These are phyloP conservation scores for Paradisaea rubra DNA, from an alignment of 2,113 vertebrate species.

Conservation along the genomic window DNA sequence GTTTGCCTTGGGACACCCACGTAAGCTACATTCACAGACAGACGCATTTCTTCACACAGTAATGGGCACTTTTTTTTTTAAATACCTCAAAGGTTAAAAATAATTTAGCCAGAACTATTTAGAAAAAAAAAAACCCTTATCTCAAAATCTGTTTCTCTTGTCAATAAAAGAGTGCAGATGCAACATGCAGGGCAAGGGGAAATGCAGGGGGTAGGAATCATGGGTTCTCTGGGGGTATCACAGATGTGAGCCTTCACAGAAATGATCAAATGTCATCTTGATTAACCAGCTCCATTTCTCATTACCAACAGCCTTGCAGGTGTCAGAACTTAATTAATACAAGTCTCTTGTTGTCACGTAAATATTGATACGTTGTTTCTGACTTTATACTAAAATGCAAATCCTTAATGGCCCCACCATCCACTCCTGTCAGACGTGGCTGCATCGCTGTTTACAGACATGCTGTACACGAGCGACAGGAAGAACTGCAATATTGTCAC, in stretches of 20 bases:
- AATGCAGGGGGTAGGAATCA: not conserved
- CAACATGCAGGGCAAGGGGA: not conserved
- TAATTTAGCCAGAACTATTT: not conserved
- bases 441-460: not conserved
- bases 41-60: not conserved
- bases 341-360: conserved; percentile 25
- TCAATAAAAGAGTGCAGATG: not conserved
- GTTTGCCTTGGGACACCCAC: not conserved
- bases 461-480: not conserved
- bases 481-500: conserved; percentile 2
- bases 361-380: conserved; percentile 49
- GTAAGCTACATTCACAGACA: not conserved
- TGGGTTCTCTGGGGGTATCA: not conserved
- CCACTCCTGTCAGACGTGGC: not conserved
- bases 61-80: not conserved
- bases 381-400: conserved; percentile 2
- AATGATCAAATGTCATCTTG: conserved; percentile 23
- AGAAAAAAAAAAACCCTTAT: not conserved
- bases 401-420: not conserved
- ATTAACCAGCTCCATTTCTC: conserved; percentile 43
- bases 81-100: not conserved
- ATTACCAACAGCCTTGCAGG: conserved; percentile 42
- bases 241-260: conserved; percentile 45
- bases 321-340: conserved; percentile 59
- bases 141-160: not conserved